These are phyloP conservation scores for Lagocephalus sceleratus DNA, from an alignment of 2,797 vertebrate species.

Conservation along the genomic window DNA sequence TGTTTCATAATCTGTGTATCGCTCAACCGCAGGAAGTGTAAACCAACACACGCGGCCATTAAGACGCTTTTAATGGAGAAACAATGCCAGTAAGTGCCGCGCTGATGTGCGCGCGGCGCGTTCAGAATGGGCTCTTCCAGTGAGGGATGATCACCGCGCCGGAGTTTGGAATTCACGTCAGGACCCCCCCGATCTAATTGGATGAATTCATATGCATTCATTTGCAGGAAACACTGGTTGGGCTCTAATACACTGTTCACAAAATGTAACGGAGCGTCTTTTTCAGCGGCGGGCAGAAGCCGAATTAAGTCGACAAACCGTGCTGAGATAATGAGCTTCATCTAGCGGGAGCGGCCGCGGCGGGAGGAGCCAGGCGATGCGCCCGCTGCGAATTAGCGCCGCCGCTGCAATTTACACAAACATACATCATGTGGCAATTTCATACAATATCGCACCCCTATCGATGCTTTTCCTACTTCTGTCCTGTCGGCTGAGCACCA, in stretches of 20 bases:
- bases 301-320: slow-evolving; percentile 11
- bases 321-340: slow-evolving; percentile 40
- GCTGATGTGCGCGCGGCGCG: not conserved
- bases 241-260: slow-evolving; percentile 8
- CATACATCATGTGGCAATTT: slow-evolving; percentile 15
- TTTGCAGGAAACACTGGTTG: not conserved
- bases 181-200: slow-evolving; percentile 15
- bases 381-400: slow-evolving; percentile 21
- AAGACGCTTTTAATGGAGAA: slow-evolving; percentile 2
- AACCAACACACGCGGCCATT: not conserved
- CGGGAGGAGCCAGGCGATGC: not conserved
- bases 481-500: no score
- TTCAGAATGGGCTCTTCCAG: slow-evolving; percentile 1
- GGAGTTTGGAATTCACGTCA: slow-evolving; percentile 12
- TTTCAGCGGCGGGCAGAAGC: slow-evolving; percentile 6
- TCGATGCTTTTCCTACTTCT: slow-evolving; percentile 14
- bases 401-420: slow-evolving; percentile 23
- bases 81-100: slow-evolving; percentile 3
- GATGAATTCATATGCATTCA: slow-evolving; percentile 15
- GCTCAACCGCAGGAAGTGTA: no score
- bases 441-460: slow-evolving; percentile 18
- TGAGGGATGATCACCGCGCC: not conserved
- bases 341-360: slow-evolving; percentile 19
- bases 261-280: slow-evolving; percentile 6
- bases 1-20: not conserved